phyloP scores from a whole-genome alignment of 2,113 vertebrate species.

The Brachypodius melanocephalos region DNA sequence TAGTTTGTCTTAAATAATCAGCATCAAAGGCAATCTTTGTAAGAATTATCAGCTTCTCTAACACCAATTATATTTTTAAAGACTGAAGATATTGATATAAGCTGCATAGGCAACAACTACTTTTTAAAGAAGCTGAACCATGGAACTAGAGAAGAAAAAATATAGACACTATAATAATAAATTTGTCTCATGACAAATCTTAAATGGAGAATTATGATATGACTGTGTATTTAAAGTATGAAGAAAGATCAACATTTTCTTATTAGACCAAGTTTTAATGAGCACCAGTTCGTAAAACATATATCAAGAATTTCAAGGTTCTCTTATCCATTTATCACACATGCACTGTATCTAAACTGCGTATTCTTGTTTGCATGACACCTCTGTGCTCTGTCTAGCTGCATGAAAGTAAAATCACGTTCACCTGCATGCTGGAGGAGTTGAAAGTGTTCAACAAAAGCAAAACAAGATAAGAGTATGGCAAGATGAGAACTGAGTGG shows the following conservation, averaged over 20 bases:
- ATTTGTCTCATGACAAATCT: neutral
- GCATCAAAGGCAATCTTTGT: neutral
- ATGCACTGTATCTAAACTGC: neutral
- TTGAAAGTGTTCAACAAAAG: neutral
- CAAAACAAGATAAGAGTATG: neutral
- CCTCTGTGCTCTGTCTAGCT: neutral
- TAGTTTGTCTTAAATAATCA: neutral
- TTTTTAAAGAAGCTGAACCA: neutral
- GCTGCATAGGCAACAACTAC: fast-evolving
- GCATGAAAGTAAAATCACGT: neutral
- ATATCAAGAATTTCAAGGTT: neutral
- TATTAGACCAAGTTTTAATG: neutral
- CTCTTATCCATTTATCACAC: neutral
- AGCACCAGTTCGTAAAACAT: neutral
- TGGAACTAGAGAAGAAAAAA: neutral
- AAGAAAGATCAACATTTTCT: neutral
- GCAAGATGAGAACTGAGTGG: neutral
- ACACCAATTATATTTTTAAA: neutral
- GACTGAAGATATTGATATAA: neutral
- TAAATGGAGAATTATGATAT: neutral
- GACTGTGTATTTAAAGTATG: neutral
- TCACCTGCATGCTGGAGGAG: neutral
- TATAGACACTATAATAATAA: neutral
- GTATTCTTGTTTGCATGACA: neutral
- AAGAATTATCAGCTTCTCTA: neutral